Evolutionary conservation across 2,888 invertebrate species (phyloP).

Genomic region (Parascotia fuliginaria): DNA sequence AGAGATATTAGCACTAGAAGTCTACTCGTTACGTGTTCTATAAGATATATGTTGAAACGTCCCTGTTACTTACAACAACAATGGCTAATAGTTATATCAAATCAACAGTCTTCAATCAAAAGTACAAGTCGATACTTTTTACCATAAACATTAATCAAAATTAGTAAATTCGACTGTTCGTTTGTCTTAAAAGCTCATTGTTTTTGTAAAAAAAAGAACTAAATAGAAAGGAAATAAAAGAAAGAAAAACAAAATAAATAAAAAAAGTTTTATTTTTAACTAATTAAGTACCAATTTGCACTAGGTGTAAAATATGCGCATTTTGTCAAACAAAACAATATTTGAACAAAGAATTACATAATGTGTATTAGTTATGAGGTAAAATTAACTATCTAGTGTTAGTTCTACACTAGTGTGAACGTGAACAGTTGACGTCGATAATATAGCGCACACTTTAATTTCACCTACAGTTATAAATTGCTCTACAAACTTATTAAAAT

Average conservation of each 20-base stretch:
- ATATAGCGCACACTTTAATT: background rate
- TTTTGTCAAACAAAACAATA: background rate
- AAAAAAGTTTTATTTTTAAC: constrained; percentile 51
- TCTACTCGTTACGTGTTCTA: constrained; percentile 7
- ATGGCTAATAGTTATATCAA: constrained; percentile 50
- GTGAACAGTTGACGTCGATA: background rate
- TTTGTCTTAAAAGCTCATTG: constrained; percentile 28
- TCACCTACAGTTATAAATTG: background rate
- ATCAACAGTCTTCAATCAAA: constrained; percentile 61
- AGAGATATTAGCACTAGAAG: constrained; percentile 14
- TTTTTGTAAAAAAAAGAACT: constrained; percentile 9
- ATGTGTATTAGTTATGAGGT: background rate
- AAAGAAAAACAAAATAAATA: constrained; percentile 41
- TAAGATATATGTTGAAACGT: constrained; percentile 15
- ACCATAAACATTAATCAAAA: constrained; percentile 36
- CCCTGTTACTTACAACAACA: constrained; percentile 24
- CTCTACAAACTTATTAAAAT: too few species aligned
- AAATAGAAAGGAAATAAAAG: constrained; percentile 1
- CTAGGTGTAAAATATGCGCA: constrained; percentile 2
- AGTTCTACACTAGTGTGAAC: background rate
- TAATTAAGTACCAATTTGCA: constrained; percentile 54
- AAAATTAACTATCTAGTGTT: background rate
- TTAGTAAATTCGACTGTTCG: constrained; percentile 57
- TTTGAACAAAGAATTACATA: background rate
- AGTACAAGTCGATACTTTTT: constrained; percentile 29